A percentile compares a stretch with the other conserved stretches of the same genome.
Evolutionary conservation across 2,113 vertebrate genomes (phyloP).

Genomic region (Gymnarchus niloticus): DNA sequence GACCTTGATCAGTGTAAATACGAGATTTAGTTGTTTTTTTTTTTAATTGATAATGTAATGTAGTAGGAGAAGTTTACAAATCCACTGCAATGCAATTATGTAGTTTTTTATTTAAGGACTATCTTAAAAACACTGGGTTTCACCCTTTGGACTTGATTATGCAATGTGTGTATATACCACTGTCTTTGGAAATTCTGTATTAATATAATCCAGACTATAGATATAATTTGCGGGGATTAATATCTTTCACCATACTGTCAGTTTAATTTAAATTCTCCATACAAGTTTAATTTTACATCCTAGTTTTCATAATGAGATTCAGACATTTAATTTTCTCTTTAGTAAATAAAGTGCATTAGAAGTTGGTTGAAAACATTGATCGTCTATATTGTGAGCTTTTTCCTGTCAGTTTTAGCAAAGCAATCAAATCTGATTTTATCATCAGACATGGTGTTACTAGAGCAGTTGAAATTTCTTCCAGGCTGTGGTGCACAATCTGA

Average conservation of each 20-base stretch:
- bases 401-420: background rate
- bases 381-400: background rate
- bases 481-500: too few relatives aligned
- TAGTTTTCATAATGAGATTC: background rate
- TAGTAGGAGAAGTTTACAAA: background rate
- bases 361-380: background rate
- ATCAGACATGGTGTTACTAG: background rate
- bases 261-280: background rate
- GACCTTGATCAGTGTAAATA: background rate
- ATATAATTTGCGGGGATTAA: background rate
- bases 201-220: background rate
- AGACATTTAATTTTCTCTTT: background rate
- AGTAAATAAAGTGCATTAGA: background rate
- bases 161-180: background rate
- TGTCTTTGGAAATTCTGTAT: background rate
- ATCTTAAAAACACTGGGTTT: background rate
- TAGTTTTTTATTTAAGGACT: too few relatives aligned
- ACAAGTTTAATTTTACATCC: too few relatives aligned
- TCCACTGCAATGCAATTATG: too few relatives aligned
- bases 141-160: background rate
- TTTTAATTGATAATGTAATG: background rate
- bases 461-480: background rate
- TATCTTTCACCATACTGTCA: background rate
- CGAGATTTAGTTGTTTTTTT: background rate
- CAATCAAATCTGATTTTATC: background rate